Evolutionary conservation across 2,888 invertebrate species (phyloP).

Genomic region (Hermaeophaga mercurialis): DNA sequence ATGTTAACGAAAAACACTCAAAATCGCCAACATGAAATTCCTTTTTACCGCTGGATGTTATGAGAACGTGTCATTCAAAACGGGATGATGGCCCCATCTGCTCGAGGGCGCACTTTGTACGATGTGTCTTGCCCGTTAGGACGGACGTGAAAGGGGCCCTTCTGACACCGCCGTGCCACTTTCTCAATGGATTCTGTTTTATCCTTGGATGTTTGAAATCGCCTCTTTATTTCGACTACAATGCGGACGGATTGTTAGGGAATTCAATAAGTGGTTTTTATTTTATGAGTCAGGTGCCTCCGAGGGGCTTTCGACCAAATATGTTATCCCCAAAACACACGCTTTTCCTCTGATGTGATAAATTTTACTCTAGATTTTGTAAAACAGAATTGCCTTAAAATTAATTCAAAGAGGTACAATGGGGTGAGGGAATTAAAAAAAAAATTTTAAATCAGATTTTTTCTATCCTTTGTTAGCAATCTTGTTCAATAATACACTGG

Average conservation of each 20-base stretch:
- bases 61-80: slow-evolving; percentile 26
- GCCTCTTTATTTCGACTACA: slow-evolving; percentile 18
- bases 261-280: slow-evolving; percentile 18
- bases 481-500: too few relatives aligned
- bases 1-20: slow-evolving; percentile 25
- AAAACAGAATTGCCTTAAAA: too few relatives aligned
- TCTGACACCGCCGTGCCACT: slow-evolving; percentile 2
- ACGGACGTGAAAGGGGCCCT: slow-evolving; percentile 14
- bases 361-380: too few relatives aligned
- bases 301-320: slow-evolving; percentile 1
- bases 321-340: too few relatives aligned
- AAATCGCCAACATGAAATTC: slow-evolving; percentile 25
- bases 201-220: slow-evolving; percentile 13
- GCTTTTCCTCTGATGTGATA: too few relatives aligned
- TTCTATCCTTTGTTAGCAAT: too few relatives aligned
- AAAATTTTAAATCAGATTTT: too few relatives aligned
- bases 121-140: slow-evolving; percentile 14
- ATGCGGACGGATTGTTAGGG: slow-evolving; percentile 5
- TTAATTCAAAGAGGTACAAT: too few relatives aligned
- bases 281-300: slow-evolving; percentile 11
- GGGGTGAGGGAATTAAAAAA: too few relatives aligned
- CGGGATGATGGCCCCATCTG: slow-evolving; percentile 18
- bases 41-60: slow-evolving; percentile 24
- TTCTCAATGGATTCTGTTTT: slow-evolving; percentile 14
- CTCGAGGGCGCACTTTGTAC: slow-evolving; percentile 23